Percentiles rank a stretch among this genome's conserved stretches.
phyloP scores from a whole-genome alignment of 2,797 vertebrate species.

The Sarcoramphus papa region DNA sequence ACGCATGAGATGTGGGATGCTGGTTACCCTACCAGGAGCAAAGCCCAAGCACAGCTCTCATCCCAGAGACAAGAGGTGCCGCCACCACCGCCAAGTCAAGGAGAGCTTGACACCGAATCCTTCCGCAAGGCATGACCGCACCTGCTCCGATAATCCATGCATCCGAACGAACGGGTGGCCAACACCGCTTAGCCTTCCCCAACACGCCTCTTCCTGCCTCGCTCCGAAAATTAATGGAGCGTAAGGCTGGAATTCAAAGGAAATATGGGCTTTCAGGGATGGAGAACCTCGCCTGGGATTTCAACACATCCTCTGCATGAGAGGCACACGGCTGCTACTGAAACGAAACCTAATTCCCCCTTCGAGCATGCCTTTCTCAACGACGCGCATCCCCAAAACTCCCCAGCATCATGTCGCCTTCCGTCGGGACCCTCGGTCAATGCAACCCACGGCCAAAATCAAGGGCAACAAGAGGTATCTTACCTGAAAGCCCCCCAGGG shows the following conservation, averaged over 20 bases:
- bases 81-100: neutral
- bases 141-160: neutral
- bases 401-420: fast-evolving
- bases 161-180: fast-evolving
- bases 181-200: neutral
- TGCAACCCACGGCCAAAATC: fast-evolving
- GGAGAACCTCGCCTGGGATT: neutral
- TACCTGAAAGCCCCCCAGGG: conserved; percentile 99
- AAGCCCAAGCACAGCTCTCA: neutral
- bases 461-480: conserved; percentile 54
- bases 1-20: fast-evolving
- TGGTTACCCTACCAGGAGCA: neutral
- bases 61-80: neutral
- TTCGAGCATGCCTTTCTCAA: fast-evolving
- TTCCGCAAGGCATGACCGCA: neutral
- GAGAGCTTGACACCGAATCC: neutral
- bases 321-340: neutral
- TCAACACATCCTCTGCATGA: neutral
- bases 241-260: neutral
- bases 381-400: fast-evolving
- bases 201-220: neutral
- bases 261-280: neutral
- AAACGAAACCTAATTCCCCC: neutral
- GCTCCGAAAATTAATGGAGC: neutral
- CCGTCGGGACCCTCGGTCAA: fast-evolving